Conservation (phyloP, 1,140 invertebrate species). For the Calliopsis andreniformis region DNA sequence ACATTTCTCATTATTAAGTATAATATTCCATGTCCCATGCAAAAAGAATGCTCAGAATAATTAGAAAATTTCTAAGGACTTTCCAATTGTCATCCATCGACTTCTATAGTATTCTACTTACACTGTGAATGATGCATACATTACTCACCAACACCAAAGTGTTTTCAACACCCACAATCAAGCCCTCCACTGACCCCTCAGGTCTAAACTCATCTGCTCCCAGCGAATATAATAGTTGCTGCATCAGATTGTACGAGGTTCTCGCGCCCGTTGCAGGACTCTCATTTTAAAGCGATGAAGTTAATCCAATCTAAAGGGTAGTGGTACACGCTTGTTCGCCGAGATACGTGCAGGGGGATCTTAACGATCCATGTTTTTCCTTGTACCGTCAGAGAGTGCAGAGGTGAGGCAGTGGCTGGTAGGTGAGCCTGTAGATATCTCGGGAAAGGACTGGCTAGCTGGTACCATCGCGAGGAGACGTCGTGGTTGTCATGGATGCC, state of each 20-base stretch:
- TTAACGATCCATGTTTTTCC: conserved; percentile 59
- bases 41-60: too few species aligned
- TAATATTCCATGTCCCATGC: too few species aligned
- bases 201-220: too few species aligned
- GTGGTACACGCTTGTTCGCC: conserved; percentile 24
- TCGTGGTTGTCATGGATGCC: conserved; percentile 45
- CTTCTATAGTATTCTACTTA: too few species aligned
- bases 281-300: conserved; percentile 19
- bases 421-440: conserved; percentile 5
- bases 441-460: conserved; percentile 27
- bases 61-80: too few species aligned
- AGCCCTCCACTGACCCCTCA: too few species aligned
- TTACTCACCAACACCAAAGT: too few species aligned
- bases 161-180: too few species aligned
- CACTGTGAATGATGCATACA: too few species aligned
- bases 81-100: too few species aligned
- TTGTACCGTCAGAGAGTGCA: conserved; percentile 15
- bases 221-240: too few species aligned
- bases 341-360: conserved; percentile 13
- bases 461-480: conserved; percentile 36
- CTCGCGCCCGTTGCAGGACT: not conserved
- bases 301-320: conserved; percentile 28
- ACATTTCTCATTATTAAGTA: too few species aligned
- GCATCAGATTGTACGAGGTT: conserved; percentile 1
- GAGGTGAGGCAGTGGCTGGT: conserved; percentile 55